These are phyloP conservation scores for Oscheius sp. DNA, from an alignment of 2,888 invertebrate species.

Conservation along the genomic window DNA sequence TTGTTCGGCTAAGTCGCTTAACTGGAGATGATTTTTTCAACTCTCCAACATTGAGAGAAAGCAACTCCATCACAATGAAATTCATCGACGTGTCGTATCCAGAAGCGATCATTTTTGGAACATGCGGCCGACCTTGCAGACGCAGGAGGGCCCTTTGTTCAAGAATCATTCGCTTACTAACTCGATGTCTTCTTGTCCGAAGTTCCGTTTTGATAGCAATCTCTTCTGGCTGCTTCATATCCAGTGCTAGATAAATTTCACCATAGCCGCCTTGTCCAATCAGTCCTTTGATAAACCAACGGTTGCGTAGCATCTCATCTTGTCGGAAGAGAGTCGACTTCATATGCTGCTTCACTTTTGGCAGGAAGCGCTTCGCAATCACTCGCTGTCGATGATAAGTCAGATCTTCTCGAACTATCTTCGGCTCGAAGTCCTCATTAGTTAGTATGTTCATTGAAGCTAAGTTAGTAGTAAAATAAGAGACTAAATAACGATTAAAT, in stretches of 20 bases:
- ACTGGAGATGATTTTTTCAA: slow-evolving; percentile 53
- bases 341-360: slow-evolving; percentile 9
- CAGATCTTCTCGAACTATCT: too few species aligned
- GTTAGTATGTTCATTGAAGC: too few species aligned
- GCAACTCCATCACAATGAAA: slow-evolving; percentile 58
- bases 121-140: slow-evolving; percentile 57
- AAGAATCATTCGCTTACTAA: slow-evolving; percentile 54
- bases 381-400: too few species aligned
- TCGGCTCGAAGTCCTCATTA: too few species aligned
- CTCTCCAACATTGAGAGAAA: slow-evolving; percentile 60
- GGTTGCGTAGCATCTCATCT: slow-evolving; percentile 42
- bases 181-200: slow-evolving; percentile 43
- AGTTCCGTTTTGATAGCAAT: slow-evolving; percentile 61
- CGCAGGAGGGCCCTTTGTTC: slow-evolving; percentile 52
- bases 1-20: slow-evolving; percentile 43
- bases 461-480: too few species aligned
- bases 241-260: slow-evolving; percentile 54
- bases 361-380: neutral
- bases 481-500: too few species aligned
- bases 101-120: slow-evolving; percentile 51
- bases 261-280: slow-evolving; percentile 56
- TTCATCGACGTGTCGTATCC: slow-evolving; percentile 43
- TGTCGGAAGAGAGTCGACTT: slow-evolving; percentile 11
- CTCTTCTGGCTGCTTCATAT: slow-evolving; percentile 41
- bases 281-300: slow-evolving; percentile 41